These are phyloP conservation scores for Papilio gigon DNA, from an alignment of 2,888 invertebrate species.

Conservation along the genomic window DNA sequence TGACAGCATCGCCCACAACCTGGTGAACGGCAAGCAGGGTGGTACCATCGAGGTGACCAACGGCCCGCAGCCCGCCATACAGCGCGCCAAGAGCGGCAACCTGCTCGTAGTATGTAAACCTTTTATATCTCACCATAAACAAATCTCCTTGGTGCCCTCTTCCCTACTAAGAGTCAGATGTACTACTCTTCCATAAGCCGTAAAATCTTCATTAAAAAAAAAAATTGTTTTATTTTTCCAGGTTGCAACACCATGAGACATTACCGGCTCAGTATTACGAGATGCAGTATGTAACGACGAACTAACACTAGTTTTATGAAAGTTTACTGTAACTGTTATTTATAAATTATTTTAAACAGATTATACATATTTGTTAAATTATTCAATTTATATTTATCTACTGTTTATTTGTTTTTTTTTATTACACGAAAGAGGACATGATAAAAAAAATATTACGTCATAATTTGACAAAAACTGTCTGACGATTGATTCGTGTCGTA, in stretches of 20 bases:
- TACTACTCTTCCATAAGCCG: too few species aligned
- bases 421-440: not conserved
- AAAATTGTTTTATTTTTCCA: constrained; percentile 55
- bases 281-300: constrained; percentile 26
- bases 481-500: not conserved
- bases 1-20: constrained; percentile 90
- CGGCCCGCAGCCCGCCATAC: constrained; percentile 89
- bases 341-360: constrained; percentile 3
- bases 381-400: not conserved
- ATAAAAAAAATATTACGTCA: constrained; percentile 6
- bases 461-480: not conserved
- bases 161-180: too few species aligned
- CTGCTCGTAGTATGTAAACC: constrained; percentile 90
- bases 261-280: constrained; percentile 20
- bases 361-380: constrained; percentile 6
- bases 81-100: constrained; percentile 92
- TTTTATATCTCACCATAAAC: too few species aligned
- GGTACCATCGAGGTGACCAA: constrained; percentile 92
- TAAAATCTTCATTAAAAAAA: too few species aligned
- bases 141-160: too few species aligned
- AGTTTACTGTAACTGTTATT: not conserved
- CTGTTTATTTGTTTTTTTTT: not conserved
- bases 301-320: constrained; percentile 12
- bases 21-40: constrained; percentile 91
- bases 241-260: constrained; percentile 63